These are phyloP conservation scores for Hepsetus odoe DNA, from an alignment of 2,113 vertebrate genomes.

Conservation along the genomic window DNA sequence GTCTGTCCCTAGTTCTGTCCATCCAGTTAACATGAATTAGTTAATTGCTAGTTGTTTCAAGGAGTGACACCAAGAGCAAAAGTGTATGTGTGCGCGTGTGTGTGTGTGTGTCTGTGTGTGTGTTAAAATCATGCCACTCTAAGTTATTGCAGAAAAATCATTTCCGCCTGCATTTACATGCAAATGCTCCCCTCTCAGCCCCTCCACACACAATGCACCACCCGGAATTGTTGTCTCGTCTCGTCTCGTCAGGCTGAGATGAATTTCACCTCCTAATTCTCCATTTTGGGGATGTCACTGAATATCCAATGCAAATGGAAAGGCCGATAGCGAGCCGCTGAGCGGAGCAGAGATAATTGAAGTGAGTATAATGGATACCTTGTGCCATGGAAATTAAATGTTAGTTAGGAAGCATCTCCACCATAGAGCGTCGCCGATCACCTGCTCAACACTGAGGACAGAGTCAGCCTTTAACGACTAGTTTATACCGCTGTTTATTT, in stretches of 20 bases:
- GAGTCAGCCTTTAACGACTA: neutral
- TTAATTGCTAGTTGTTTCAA: neutral
- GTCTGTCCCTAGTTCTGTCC: no score
- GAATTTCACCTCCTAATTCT: constrained; percentile 45
- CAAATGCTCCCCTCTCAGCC: constrained; percentile 66
- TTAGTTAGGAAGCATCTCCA: neutral
- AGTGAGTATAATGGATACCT: neutral
- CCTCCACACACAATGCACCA: constrained; percentile 67
- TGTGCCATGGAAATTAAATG: constrained; percentile 2
- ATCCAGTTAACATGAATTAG: neutral
- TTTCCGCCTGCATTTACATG: constrained; percentile 70
- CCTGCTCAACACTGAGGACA: neutral
- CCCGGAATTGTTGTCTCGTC: constrained; percentile 71
- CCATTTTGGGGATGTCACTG: constrained; percentile 44
- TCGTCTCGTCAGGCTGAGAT: constrained; percentile 64
- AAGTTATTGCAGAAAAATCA: constrained; percentile 50
- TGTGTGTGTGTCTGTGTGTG: neutral
- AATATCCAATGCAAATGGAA: constrained; percentile 33
- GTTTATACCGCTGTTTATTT: neutral
- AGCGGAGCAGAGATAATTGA: constrained; percentile 1
- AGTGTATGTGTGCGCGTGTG: neutral
- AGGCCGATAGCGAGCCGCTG: constrained; percentile 1
- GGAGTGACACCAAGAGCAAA: neutral
- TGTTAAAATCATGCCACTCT: neutral
- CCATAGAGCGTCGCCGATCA: neutral